Percentiles rank a stretch among this genome's conserved stretches.
Conservation (phyloP, 2,888 invertebrate species). For the Macrosiphum euphorbiae region DNA sequence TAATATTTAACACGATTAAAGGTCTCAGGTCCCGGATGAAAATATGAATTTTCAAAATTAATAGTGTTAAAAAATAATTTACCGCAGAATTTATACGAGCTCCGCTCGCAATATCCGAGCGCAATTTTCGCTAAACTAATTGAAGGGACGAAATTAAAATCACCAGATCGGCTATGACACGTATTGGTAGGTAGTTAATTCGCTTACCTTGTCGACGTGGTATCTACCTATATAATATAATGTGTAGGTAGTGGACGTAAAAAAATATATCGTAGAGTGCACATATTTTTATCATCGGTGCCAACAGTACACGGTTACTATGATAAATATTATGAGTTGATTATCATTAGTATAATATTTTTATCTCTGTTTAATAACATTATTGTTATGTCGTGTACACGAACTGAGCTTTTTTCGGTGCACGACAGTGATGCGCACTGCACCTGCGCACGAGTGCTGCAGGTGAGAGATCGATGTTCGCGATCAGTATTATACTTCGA, state of each 20-base stretch:
- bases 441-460: not conserved
- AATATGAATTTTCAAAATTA: slow-evolving; percentile 15
- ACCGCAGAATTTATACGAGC: not conserved
- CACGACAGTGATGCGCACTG: not conserved
- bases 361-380: not conserved
- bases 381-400: not conserved
- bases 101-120: not conserved
- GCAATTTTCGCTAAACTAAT: not conserved
- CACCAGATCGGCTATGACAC: not conserved
- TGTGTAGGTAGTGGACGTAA: too few relatives aligned
- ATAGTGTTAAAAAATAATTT: slow-evolving; percentile 8
- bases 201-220: not conserved
- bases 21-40: not conserved
- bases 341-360: too few relatives aligned
- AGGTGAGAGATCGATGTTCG: not conserved
- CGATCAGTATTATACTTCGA: not conserved
- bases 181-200: not conserved
- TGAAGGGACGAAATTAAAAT: not conserved
- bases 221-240: too few relatives aligned
- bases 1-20: not conserved
- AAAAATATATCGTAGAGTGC: too few relatives aligned
- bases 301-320: not conserved
- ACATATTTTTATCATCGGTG: too few relatives aligned
- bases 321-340: not conserved
- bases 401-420: not conserved